These are phyloP conservation scores for Meloidogyne floridensis DNA, from an alignment of 1,140 invertebrate genomes.

Conservation along the genomic window DNA sequence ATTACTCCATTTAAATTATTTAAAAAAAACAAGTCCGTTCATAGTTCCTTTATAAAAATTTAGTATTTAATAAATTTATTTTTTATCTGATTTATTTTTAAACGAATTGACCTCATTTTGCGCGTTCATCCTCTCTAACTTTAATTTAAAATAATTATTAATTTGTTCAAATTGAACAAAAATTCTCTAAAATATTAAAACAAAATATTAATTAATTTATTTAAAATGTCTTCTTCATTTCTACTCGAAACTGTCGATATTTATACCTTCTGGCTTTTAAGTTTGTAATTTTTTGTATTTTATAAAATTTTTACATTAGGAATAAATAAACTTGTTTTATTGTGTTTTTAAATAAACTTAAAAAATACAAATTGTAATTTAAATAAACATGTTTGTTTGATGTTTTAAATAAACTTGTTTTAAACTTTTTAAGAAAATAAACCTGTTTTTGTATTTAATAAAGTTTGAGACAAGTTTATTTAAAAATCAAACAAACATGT, in stretches of 20 bases:
- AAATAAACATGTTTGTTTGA: no score
- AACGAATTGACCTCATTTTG: not conserved
- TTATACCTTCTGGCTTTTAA: not conserved
- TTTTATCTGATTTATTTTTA: not conserved
- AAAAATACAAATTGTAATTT: no score
- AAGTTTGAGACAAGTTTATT: no score
- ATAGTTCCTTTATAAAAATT: no score
- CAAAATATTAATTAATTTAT: not conserved
- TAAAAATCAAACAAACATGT: no score
- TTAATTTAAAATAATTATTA: not conserved
- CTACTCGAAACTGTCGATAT: not conserved
- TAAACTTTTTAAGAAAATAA: no score
- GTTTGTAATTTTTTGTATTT: not conserved
- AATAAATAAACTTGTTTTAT: not conserved
- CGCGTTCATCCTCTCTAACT: not conserved
- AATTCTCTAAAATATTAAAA: not conserved
- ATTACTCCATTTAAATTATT: no score
- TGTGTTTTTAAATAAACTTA: no score
- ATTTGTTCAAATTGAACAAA: not conserved
- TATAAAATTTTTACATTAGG: no score
- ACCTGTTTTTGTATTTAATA: no score
- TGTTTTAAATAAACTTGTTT: no score
- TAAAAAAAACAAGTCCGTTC: no score
- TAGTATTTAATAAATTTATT: not conserved
- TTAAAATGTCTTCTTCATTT: constrained; percentile 2